A percentile compares a stretch with the other conserved stretches of the same genome.
Evolutionary conservation across 2,113 vertebrate species (phyloP).

Genomic region (Anguilla rostrata): DNA sequence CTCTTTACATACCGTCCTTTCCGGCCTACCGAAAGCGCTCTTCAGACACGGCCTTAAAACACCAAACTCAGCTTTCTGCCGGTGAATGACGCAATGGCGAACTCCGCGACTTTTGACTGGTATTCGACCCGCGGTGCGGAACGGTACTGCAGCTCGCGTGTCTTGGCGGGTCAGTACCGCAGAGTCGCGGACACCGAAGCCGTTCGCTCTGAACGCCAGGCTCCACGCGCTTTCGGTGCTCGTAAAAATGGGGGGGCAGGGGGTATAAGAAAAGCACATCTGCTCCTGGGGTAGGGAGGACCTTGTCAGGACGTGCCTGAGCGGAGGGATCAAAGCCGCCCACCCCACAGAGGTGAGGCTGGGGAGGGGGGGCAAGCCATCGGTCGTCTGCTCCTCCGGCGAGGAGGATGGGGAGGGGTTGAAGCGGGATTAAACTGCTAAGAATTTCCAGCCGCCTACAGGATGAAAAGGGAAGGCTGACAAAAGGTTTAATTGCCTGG

Average conservation of each 20-base stretch:
- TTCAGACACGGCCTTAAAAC: background rate
- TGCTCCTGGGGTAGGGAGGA: background rate
- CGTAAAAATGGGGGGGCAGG: background rate
- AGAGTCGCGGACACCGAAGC: background rate
- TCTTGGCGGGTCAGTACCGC: background rate
- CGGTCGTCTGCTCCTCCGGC: background rate
- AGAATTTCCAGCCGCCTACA: background rate
- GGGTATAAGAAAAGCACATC: background rate
- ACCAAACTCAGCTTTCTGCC: background rate
- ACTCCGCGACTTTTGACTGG: background rate
- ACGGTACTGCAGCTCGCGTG: background rate
- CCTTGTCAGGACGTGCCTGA: background rate
- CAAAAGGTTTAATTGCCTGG: conserved; percentile 14
- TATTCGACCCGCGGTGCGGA: background rate
- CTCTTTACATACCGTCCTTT: background rate
- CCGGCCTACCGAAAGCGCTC: background rate
- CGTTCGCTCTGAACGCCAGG: too few relatives aligned
- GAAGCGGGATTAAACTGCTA: background rate
- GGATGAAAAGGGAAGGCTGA: background rate
- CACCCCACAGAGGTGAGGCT: background rate
- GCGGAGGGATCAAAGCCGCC: background rate
- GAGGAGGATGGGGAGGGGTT: too few relatives aligned
- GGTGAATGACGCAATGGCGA: background rate
- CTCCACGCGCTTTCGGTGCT: background rate
- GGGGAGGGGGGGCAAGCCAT: background rate